Conservation (phyloP, 2,888 invertebrate species). For the Acheta domesticus region DNA sequence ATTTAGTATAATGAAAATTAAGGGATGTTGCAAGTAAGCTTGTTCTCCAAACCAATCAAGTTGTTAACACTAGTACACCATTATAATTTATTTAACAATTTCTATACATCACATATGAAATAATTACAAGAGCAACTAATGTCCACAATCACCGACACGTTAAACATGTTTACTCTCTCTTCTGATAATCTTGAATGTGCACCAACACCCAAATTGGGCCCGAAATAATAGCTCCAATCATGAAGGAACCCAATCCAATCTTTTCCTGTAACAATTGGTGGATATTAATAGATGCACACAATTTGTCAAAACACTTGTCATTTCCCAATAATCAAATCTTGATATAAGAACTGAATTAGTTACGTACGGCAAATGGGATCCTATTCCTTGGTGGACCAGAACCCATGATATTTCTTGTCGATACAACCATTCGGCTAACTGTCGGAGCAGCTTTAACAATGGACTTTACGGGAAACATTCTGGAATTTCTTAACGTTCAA, state of each 20-base stretch:
- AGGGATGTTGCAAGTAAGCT: too few relatives aligned
- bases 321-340: background rate
- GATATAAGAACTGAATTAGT: background rate
- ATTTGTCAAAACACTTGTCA: background rate
- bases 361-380: background rate
- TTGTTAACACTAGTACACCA: background rate
- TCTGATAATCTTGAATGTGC: slow-evolving; percentile 27
- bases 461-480: slow-evolving; percentile 28
- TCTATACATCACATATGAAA: background rate
- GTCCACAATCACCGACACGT: background rate
- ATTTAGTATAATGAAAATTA: too few relatives aligned
- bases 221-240: slow-evolving; percentile 25
- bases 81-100: slow-evolving; percentile 18
- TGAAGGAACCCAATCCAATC: slow-evolving; percentile 23
- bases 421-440: background rate
- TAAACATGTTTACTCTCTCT: slow-evolving; percentile 6
- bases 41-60: too few relatives aligned
- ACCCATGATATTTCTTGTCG: background rate
- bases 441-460: background rate
- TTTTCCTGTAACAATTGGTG: slow-evolving; percentile 31
- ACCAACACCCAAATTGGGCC: slow-evolving; percentile 30
- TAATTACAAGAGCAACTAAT: slow-evolving; percentile 19
- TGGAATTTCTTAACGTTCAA: background rate
- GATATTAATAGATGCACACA: background rate
- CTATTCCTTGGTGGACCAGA: background rate